A percentile compares a stretch with the other conserved stretches of the same genome.
Evolutionary conservation across 2,113 vertebrate genomes (phyloP).

Genomic region (Nothocercus julius): DNA sequence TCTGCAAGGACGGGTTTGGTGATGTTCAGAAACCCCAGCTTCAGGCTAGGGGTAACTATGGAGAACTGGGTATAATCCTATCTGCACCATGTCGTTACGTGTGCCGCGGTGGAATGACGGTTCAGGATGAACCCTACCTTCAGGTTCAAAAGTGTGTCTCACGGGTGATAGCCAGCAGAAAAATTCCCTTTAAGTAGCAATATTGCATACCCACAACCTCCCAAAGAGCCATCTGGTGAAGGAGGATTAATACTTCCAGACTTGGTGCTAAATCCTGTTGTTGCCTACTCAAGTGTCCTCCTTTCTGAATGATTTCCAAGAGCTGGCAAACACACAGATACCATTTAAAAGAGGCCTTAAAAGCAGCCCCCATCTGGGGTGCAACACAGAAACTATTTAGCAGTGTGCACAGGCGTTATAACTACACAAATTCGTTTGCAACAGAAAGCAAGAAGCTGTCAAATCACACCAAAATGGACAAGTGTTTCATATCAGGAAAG

Average conservation of each 20-base stretch:
- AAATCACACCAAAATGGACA: not conserved
- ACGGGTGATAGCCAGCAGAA: not conserved
- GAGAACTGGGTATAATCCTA: fast-evolving
- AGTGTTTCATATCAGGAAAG: not conserved
- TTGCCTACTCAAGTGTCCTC: not conserved
- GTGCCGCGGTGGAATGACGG: not conserved
- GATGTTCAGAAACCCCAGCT: not conserved
- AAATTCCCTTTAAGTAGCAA: not conserved
- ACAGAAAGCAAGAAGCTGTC: not conserved
- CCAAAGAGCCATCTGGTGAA: no score
- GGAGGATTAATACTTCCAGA: not conserved
- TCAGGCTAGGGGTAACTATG: not conserved
- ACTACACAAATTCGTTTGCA: not conserved
- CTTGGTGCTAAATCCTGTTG: not conserved
- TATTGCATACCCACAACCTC: not conserved
- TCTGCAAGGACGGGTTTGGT: not conserved
- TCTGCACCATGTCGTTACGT: not conserved
- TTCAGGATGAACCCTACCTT: not conserved
- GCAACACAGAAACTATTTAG: not conserved
- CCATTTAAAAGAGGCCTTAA: not conserved
- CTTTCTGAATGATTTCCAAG: not conserved
- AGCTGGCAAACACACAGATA: not conserved
- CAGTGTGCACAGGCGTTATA: not conserved
- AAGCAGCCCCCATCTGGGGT: not conserved
- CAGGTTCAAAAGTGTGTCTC: not conserved